A percentile compares a stretch with the other conserved stretches of the same genome.
phyloP scores from a whole-genome alignment of 30 jellyfish, hydroid and myxozoan species.

The Hydractinia echinata region DNA sequence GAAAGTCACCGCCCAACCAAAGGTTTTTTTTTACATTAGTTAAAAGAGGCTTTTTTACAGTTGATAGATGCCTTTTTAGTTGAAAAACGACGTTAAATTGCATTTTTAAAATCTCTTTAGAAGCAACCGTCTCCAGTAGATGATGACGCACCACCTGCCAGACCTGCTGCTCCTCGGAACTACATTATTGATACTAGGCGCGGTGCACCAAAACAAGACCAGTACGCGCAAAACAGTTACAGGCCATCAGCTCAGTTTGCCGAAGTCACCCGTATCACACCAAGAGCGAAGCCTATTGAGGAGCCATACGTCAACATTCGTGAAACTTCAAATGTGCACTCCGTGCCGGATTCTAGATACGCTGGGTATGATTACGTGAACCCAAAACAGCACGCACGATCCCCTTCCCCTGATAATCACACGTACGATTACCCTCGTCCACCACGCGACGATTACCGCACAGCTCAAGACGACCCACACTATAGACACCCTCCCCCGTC shows the following conservation, averaged over 20 bases:
- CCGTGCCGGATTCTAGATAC: conserved; percentile 19
- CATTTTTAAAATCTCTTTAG: background rate
- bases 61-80: background rate
- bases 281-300: conserved; percentile 31
- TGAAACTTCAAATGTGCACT: conserved; percentile 22
- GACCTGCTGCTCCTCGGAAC: conserved; percentile 93
- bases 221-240: conserved; percentile 57
- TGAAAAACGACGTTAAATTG: background rate
- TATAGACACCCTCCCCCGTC: conserved; percentile 62
- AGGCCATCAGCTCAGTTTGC: conserved; percentile 70
- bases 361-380: conserved; percentile 40
- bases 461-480: conserved; percentile 47
- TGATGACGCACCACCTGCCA: conserved; percentile 58
- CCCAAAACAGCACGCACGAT: conserved; percentile 44
- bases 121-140: conserved; percentile 18
- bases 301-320: conserved; percentile 37
- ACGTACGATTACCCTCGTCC: conserved; percentile 47
- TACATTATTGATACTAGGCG: conserved; percentile 63
- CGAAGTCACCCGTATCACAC: conserved; percentile 60
- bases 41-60: background rate
- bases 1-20: conserved; percentile 25
- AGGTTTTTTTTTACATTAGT: background rate
- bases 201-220: conserved; percentile 28
- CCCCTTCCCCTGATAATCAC: conserved; percentile 32
- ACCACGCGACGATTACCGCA: conserved; percentile 33